Conservation (phyloP, 2,113 vertebrate species). For the Tachycineta bicolor region DNA sequence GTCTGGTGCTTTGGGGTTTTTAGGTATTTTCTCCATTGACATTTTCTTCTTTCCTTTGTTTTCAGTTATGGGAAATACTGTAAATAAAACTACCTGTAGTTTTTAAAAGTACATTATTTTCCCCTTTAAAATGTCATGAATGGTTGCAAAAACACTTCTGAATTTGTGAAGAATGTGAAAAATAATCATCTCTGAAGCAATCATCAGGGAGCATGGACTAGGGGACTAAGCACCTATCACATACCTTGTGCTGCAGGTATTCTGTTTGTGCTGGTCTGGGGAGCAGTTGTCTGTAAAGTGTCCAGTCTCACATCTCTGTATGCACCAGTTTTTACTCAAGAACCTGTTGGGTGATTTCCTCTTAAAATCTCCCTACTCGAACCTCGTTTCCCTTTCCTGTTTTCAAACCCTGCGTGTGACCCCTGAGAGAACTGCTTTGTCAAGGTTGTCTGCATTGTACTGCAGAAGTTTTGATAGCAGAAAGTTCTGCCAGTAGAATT, state of each 20-base stretch:
- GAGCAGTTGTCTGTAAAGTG: background rate
- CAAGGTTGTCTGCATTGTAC: background rate
- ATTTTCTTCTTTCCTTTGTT: background rate
- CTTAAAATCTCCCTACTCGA: background rate
- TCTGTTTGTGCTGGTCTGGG: background rate
- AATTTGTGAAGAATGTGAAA: background rate
- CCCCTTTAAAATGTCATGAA: background rate
- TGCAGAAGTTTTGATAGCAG: background rate
- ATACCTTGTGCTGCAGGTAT: background rate
- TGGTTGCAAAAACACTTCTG: background rate
- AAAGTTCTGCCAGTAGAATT: background rate
- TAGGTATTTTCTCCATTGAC: background rate
- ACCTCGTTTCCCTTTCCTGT: conserved; percentile 24
- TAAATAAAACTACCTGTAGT: background rate
- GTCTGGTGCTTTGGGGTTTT: background rate
- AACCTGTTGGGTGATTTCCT: background rate
- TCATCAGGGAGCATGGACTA: background rate
- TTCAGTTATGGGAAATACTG: background rate
- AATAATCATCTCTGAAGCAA: background rate
- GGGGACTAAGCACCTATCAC: background rate
- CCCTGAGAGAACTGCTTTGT: conserved; percentile 3
- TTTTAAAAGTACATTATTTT: background rate
- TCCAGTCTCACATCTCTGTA: background rate
- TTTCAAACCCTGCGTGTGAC: background rate
- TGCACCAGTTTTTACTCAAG: background rate